A percentile compares a stretch with the other conserved stretches of the same genome.
These are phyloP conservation scores for Podabrus alpinus DNA, from an alignment of 2,888 invertebrate species.

Conservation along the genomic window DNA sequence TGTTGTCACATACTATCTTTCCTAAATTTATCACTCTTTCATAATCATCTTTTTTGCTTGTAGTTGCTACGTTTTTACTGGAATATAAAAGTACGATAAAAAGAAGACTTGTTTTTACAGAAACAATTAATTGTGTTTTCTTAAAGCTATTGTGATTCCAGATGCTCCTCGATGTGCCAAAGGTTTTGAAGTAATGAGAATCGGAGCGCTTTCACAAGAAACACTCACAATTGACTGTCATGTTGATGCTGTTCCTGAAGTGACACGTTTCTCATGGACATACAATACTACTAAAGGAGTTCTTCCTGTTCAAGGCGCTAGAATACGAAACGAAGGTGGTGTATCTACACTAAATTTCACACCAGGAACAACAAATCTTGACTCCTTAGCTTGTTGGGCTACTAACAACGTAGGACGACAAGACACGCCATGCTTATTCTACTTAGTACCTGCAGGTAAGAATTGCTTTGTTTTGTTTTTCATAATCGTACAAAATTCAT, in stretches of 20 bases:
- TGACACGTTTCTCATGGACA: constrained; percentile 81
- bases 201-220: constrained; percentile 75
- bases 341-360: constrained; percentile 62
- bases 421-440: constrained; percentile 78
- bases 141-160: constrained; percentile 48
- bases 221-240: constrained; percentile 77
- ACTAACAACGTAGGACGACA: constrained; percentile 83
- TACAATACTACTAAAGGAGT: constrained; percentile 78
- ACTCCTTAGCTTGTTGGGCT: constrained; percentile 87
- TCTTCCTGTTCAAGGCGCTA: constrained; percentile 69
- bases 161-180: constrained; percentile 79
- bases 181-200: constrained; percentile 70
- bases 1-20: constrained; percentile 48
- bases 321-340: constrained; percentile 59
- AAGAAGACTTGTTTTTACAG: constrained; percentile 5
- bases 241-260: constrained; percentile 77
- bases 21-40: constrained; percentile 32
- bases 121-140: background rate
- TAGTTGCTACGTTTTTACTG: constrained; percentile 5
- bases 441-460: constrained; percentile 81
- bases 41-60: constrained; percentile 18
- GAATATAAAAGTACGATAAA: constrained; percentile 10
- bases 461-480: constrained; percentile 29
- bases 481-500: background rate
- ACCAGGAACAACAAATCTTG: constrained; percentile 67